A percentile compares a stretch with the other conserved stretches of the same genome.
Evolutionary conservation across 2,113 vertebrate species (phyloP).

Genomic region (Austrofundulus limnaeus): DNA sequence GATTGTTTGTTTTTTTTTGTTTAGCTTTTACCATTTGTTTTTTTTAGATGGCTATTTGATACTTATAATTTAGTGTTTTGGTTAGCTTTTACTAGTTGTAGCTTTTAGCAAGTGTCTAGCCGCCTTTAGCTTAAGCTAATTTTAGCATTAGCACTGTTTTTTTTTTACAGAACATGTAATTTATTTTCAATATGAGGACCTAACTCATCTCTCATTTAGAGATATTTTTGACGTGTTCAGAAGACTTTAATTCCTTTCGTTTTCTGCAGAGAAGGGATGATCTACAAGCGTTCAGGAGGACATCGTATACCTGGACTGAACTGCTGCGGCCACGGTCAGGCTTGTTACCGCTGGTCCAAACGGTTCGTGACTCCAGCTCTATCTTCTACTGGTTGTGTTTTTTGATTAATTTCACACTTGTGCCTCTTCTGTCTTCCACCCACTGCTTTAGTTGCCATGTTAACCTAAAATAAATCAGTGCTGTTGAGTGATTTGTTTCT

Average conservation of each 20-base stretch:
- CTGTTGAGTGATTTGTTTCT: background rate
- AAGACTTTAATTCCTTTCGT: background rate
- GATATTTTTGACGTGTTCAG: too few species aligned
- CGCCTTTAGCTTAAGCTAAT: too few species aligned
- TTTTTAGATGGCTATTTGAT: too few species aligned
- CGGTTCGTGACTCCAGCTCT: conserved; percentile 78
- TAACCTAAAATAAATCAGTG: background rate
- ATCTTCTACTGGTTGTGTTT: background rate
- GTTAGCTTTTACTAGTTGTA: too few species aligned
- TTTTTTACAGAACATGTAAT: too few species aligned
- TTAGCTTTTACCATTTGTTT: too few species aligned
- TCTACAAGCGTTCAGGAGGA: conserved; percentile 94
- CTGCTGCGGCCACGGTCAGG: conserved; percentile 91
- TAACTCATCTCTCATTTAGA: background rate
- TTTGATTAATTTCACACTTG: background rate
- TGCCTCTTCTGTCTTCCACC: conserved; percentile 1
- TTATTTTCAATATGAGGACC: too few species aligned
- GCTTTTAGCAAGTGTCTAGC: too few species aligned
- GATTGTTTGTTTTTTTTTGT: too few species aligned
- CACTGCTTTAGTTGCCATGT: conserved; percentile 3
- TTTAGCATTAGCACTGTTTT: too few species aligned
- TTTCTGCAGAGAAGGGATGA: conserved; percentile 90
- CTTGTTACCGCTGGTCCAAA: conserved; percentile 97
- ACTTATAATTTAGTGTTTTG: too few species aligned
- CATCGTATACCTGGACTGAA: conserved; percentile 95